phyloP scores from a whole-genome alignment of 2,888 invertebrate species.

The Macroteleia sp. region DNA sequence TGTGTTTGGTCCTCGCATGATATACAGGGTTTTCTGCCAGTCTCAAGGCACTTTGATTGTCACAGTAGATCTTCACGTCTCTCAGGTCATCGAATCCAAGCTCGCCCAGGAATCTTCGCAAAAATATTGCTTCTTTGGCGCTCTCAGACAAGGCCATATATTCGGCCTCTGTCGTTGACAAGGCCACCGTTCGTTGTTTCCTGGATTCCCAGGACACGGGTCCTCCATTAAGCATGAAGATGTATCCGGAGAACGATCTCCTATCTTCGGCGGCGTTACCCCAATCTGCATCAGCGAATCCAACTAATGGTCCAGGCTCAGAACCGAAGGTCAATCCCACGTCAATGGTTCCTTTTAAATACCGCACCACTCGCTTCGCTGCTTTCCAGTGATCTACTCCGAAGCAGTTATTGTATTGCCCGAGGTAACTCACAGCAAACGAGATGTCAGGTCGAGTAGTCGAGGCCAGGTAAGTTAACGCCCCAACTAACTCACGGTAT shows the following conservation, averaged over 20 bases:
- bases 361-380: slow-evolving; percentile 21
- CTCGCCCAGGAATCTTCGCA: slow-evolving; percentile 50
- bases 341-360: too few relatives aligned
- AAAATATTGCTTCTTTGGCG: slow-evolving; percentile 41
- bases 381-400: slow-evolving; percentile 22
- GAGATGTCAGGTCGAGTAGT: slow-evolving; percentile 51
- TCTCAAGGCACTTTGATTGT: slow-evolving; percentile 48
- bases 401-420: slow-evolving; percentile 46
- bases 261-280: slow-evolving; percentile 62
- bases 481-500: slow-evolving; percentile 45
- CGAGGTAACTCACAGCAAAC: slow-evolving; percentile 42
- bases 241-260: slow-evolving; percentile 67
- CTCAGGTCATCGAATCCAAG: slow-evolving; percentile 29
- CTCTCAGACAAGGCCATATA: slow-evolving; percentile 55
- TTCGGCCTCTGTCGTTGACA: neutral
- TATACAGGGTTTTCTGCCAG: slow-evolving; percentile 31
- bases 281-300: slow-evolving; percentile 69
- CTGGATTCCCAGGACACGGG: slow-evolving; percentile 60
- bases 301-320: slow-evolving; percentile 54
- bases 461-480: slow-evolving; percentile 46
- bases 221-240: slow-evolving; percentile 52
- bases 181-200: slow-evolving; percentile 51
- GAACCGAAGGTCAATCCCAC: too few relatives aligned
- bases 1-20: slow-evolving; percentile 42
- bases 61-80: slow-evolving; percentile 29